phyloP scores from a whole-genome alignment of 1,140 invertebrate genomes.

The Phenacoccus solenopsis region DNA sequence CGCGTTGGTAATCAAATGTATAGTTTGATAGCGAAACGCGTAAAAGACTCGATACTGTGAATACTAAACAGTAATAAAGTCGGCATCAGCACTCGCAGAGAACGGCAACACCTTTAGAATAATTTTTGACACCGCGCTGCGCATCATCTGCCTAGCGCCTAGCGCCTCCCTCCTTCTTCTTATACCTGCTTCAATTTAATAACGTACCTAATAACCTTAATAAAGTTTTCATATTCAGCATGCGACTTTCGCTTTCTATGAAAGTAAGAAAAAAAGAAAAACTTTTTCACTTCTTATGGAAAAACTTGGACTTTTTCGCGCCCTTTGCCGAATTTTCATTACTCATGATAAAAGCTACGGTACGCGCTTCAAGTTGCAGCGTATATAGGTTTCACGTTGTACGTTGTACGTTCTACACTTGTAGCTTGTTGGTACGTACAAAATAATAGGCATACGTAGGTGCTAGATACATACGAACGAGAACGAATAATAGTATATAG shows the following conservation, averaged over 20 bases:
- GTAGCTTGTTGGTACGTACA: no score
- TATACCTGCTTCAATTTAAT: slow-evolving; percentile 14
- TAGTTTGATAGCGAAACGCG: slow-evolving; percentile 14
- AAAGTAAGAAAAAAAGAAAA: no score
- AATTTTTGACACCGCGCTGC: slow-evolving; percentile 7
- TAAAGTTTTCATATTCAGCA: slow-evolving; percentile 17
- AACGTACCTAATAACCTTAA: slow-evolving; percentile 14
- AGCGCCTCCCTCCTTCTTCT: no score
- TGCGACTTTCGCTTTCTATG: slow-evolving; percentile 10
- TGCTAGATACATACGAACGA: no score
- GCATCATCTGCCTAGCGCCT: no score
- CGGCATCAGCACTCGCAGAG: slow-evolving; percentile 8
- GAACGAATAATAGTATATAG: no score
- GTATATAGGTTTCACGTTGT: no score
- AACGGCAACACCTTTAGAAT: slow-evolving; percentile 15
- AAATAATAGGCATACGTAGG: no score
- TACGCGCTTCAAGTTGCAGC: no score
- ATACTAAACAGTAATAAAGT: slow-evolving; percentile 6
- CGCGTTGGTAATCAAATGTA: slow-evolving; percentile 14
- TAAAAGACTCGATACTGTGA: slow-evolving; percentile 10
- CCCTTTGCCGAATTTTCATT: slow-evolving; percentile 12
- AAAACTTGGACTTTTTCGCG: not conserved
- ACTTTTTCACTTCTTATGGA: slow-evolving; percentile 1
- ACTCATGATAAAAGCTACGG: slow-evolving; percentile 6
- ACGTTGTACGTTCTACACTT: no score